phyloP scores from a whole-genome alignment of 2,113 vertebrate genomes.

The Tragelaphus scriptus region DNA sequence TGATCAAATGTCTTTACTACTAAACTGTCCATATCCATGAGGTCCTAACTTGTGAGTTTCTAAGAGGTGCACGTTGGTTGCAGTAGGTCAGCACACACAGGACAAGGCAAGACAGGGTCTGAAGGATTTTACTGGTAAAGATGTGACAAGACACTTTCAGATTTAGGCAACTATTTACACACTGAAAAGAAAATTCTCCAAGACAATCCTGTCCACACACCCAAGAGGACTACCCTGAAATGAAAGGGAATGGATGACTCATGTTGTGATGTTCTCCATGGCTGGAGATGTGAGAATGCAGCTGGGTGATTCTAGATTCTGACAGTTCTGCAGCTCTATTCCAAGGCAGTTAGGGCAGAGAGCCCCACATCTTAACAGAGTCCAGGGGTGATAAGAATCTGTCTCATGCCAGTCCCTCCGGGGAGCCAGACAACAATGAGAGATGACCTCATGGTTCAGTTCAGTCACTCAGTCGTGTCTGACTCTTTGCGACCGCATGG shows the following conservation, averaged over 20 bases:
- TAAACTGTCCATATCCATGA: background rate
- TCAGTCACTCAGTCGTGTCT: background rate
- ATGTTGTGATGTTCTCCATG: too few species aligned
- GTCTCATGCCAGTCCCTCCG: background rate
- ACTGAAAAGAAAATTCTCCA: background rate
- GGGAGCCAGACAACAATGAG: background rate
- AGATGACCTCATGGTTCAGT: background rate
- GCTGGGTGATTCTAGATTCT: background rate
- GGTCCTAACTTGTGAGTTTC: background rate
- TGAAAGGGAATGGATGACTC: background rate
- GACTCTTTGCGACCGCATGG: accelerated
- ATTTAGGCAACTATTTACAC: background rate
- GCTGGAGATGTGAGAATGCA: background rate
- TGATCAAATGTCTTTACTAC: background rate
- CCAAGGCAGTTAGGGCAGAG: background rate
- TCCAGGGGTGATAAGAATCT: background rate
- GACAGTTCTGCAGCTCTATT: background rate
- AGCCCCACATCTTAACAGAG: background rate
- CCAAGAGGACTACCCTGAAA: background rate
- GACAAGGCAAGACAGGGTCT: background rate
- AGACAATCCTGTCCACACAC: background rate
- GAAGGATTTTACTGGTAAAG: background rate
- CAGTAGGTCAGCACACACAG: background rate
- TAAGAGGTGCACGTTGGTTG: background rate
- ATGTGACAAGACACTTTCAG: background rate